Evolutionary conservation across 2,113 vertebrate genomes (phyloP), one percentile per base, ranked within the genome.

Genomic region (Mionectes macconnelli): DNA sequence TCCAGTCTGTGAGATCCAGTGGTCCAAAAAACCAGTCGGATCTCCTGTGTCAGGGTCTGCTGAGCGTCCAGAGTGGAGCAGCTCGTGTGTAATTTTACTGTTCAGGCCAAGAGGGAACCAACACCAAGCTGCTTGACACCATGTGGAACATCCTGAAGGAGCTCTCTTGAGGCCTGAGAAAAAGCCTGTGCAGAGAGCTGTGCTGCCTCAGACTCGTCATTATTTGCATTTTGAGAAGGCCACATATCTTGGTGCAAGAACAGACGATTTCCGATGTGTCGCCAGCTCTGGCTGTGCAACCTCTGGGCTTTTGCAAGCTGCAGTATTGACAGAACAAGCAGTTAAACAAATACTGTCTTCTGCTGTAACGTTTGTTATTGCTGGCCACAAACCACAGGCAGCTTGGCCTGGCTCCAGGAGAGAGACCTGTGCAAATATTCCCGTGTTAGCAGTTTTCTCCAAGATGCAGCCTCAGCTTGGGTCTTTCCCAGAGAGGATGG

Each of bases 301-400:
- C 79, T 45, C 63, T 33, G 69, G 77, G 81, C 91, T 95, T 90
- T 85, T 94, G 96, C 95, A 96, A 90, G 70, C 84, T 89, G 16
- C 70, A 39, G 20, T 84, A 89, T 82, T 93, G 95, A 94, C 81
- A 96, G 94, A 85, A 89, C 27, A 35, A 93, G 84, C 81, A 94
- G 87, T 95, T 93, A 91, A 96, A 91, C 91, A 96, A 96, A 96
- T 30, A 76, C 42, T 87, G 3, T 94, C 87, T 79, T 84, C 78
- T 91, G 53, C 93, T 96, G 53, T 49, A 94, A 84, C 53, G 16
- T 93, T 76, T 76, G 89, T 87, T 93, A 91, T 62, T 93, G 93
- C 69, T 37, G 89, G 78, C 89, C 91, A 87, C 94, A 97, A 85
- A 96, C 94, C 94, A 89, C 91, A 96, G 74, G 81, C 84, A 94